phyloP scores from a whole-genome alignment of 2,113 vertebrate genomes.

The Calcarius ornatus region DNA sequence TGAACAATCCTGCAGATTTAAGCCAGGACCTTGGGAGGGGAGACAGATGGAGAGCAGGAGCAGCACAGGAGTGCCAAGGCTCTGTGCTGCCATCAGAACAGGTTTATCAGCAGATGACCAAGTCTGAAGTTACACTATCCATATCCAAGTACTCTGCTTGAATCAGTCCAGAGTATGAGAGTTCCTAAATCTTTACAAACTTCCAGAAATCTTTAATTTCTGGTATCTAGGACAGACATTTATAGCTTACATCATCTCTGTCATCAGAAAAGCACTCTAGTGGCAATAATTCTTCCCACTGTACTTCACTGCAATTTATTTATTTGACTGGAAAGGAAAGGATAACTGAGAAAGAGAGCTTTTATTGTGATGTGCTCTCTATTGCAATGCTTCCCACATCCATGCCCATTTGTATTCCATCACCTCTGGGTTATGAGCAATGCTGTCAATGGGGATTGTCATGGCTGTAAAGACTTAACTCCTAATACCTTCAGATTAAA shows the following conservation, averaged over 20 bases:
- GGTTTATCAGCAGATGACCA: not conserved
- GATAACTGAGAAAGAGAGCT: conserved; percentile 1
- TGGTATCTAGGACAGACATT: conserved; percentile 15
- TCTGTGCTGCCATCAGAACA: not conserved
- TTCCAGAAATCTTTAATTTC: conserved; percentile 14
- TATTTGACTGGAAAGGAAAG: conserved; percentile 42
- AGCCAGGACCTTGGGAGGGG: not conserved
- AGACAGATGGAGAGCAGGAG: not conserved
- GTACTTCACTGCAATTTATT: conserved; percentile 29
- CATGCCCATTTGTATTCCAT: conserved; percentile 14
- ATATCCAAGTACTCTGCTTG: not conserved
- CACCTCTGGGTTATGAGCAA: conserved; percentile 21
- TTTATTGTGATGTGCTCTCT: conserved; percentile 24
- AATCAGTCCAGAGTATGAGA: not conserved
- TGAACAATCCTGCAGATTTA: not conserved
- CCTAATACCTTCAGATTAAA: conserved; percentile 46
- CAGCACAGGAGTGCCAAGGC: not conserved
- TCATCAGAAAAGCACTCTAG: conserved; percentile 30
- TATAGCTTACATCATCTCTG: not conserved
- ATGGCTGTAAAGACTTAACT: conserved; percentile 38
- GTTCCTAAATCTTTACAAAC: conserved; percentile 4
- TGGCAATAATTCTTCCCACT: conserved; percentile 35
- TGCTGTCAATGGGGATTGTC: conserved; percentile 25
- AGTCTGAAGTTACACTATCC: not conserved
- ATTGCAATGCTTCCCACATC: conserved; percentile 2